Conservation (phyloP, 2,797 vertebrate species). For the Meda fulgida region DNA sequence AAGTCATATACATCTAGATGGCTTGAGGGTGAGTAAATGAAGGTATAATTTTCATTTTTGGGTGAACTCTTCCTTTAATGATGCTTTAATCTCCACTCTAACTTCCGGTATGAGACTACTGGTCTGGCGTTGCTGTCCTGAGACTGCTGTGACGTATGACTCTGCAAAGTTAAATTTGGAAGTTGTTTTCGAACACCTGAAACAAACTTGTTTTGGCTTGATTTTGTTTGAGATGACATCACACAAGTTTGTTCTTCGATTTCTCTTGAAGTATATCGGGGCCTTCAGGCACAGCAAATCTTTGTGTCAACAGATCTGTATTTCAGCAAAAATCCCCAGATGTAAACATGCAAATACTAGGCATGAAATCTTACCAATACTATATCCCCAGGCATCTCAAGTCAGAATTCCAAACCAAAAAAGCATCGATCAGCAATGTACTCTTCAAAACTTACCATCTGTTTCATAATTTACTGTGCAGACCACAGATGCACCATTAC, state of each 20-base stretch:
- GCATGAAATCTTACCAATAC: neutral
- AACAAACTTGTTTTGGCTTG: too few relatives aligned
- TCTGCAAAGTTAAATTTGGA: too few relatives aligned
- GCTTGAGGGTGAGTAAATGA: too few relatives aligned
- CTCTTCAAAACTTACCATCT: neutral
- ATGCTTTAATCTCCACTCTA: neutral
- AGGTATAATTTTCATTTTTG: too few relatives aligned
- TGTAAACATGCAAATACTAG: neutral
- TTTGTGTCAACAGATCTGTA: neutral
- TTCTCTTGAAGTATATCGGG: too few relatives aligned
- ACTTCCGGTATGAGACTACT: neutral
- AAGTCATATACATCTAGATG: too few relatives aligned
- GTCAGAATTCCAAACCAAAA: neutral
- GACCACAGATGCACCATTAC: conserved; percentile 32
- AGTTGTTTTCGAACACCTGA: too few relatives aligned
- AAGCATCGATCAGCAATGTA: neutral
- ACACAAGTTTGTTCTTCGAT: too few relatives aligned
- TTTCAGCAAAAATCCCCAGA: neutral
- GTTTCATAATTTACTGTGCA: conserved; percentile 25
- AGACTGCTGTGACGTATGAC: neutral
- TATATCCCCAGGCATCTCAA: neutral
- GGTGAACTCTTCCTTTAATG: neutral
- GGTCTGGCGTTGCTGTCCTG: neutral
- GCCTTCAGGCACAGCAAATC: neutral
- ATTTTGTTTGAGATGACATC: too few relatives aligned